phyloP scores from a whole-genome alignment of 2,113 vertebrate genomes.

The Uria aalge region DNA sequence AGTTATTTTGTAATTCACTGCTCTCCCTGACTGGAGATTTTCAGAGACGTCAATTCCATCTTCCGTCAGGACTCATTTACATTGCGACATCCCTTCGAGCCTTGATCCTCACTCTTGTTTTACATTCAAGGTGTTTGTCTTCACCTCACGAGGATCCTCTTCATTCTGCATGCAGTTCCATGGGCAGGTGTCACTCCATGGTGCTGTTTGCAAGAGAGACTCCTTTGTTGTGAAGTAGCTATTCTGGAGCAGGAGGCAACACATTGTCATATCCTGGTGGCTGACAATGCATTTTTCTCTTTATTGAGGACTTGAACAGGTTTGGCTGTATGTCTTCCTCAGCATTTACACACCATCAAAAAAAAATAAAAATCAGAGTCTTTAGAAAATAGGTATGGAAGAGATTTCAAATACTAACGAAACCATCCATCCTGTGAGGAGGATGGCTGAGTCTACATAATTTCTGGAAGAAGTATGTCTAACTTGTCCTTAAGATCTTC shows the following conservation, averaged over 20 bases:
- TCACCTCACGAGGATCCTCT: not conserved
- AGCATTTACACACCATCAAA: not conserved
- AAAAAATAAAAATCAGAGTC: not conserved
- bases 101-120: not conserved
- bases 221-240: not conserved
- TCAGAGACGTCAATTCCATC: not conserved
- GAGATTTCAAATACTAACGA: not conserved
- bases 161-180: not conserved
- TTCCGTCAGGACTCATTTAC: not conserved
- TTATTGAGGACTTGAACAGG: not conserved
- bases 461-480: not conserved
- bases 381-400: not conserved
- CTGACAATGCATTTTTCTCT: not conserved
- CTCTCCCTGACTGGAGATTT: not conserved
- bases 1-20: not conserved
- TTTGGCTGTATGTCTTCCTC: not conserved
- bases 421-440: not conserved
- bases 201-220: not conserved
- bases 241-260: not conserved
- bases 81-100: not conserved
- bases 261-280: not conserved
- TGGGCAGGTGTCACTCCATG: not conserved
- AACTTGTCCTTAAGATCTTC: not conserved
- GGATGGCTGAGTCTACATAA: not conserved
- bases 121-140: not conserved